These are phyloP conservation scores for Popillia japonica DNA, from an alignment of 1,140 invertebrate genomes.

Conservation along the genomic window DNA sequence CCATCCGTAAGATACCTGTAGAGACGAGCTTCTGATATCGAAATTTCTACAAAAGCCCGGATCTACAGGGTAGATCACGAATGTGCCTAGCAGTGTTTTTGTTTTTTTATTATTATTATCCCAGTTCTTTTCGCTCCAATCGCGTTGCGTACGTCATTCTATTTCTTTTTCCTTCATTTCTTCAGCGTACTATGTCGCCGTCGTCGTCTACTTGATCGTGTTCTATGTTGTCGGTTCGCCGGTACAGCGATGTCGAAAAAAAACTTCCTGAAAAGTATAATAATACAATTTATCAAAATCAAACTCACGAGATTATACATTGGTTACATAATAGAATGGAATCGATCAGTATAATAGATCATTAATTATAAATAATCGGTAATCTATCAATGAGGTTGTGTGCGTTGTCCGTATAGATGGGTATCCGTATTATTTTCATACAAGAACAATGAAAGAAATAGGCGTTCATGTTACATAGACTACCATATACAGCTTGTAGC, in stretches of 20 bases:
- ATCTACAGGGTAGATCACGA: constrained; percentile 99
- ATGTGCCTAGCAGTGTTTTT: constrained; percentile 69
- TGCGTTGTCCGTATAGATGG: neutral
- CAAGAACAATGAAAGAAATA: constrained; percentile 1
- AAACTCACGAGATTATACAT: neutral
- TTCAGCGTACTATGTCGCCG: neutral
- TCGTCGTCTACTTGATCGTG: constrained; percentile 3
- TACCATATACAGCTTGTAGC: constrained; percentile 9
- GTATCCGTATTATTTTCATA: neutral
- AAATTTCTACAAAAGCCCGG: constrained; percentile 93
- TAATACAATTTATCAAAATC: constrained; percentile 7
- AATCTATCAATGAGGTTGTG: neutral
- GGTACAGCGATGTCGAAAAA: neutral
- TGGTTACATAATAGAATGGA: constrained; percentile 5
- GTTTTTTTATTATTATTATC: constrained; percentile 2
- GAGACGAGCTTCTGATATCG: constrained; percentile 97
- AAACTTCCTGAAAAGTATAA: neutral
- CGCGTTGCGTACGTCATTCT: neutral
- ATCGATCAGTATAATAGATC: constrained; percentile 15
- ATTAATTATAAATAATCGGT: neutral
- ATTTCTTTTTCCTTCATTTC: neutral
- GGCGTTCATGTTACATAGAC: neutral
- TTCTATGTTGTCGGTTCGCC: neutral
- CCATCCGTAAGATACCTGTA: constrained; percentile 99
- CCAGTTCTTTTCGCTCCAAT: neutral